Evolutionary conservation across 1,140 invertebrate species (phyloP), one percentile per base, ranked within the genome.

Genomic region (Melanaphis sacchari): DNA sequence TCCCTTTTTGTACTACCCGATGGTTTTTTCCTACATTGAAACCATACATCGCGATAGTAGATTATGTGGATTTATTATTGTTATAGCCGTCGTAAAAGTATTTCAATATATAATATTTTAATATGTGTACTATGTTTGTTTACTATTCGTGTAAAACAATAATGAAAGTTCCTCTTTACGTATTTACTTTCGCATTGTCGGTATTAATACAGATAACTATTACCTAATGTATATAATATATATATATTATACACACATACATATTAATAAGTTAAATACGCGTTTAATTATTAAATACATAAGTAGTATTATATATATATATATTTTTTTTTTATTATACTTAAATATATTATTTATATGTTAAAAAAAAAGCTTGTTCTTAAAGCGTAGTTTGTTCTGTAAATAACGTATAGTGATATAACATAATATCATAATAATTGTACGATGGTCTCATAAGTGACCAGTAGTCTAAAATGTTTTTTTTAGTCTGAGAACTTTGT

Each of bases 141-240:
- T 87, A 36, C 41, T n/a, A 87, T 46, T 52, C 22, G 46, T 89
- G 36, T 52, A 89, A 38, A 89, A 89, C 87, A 89, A 49, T 52
- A 52, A 89, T 52, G 36, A 89, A 89, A 89, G 88, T 89, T 89
- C 88, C 88, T 89, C 88, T 89, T 89, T 54, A 89, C 88, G 49
- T 89, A 54, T 89, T 89, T 89, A 54, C 49, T 89, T 54, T 89
- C 88, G 36, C 88, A 52, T 54, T 40, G 88, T 89, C 88, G 88
- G 46, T 52, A 15, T 54, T 52, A 22, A 89, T 89, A 89, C 46
- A 52, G 36, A 89, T 52, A 36, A 54, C 49, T 87, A 89, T n/a
- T 76, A 76, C 59, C 36, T 89, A 87, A 41, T 84, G 41, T 88
- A 36, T 46, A 36, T 18, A 46, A 36, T 18, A 46, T 43, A 43